Percentiles rank a stretch among this genome's conserved stretches.
phyloP scores from a whole-genome alignment of 2,888 invertebrate genomes.

The Steromphala cineraria region DNA sequence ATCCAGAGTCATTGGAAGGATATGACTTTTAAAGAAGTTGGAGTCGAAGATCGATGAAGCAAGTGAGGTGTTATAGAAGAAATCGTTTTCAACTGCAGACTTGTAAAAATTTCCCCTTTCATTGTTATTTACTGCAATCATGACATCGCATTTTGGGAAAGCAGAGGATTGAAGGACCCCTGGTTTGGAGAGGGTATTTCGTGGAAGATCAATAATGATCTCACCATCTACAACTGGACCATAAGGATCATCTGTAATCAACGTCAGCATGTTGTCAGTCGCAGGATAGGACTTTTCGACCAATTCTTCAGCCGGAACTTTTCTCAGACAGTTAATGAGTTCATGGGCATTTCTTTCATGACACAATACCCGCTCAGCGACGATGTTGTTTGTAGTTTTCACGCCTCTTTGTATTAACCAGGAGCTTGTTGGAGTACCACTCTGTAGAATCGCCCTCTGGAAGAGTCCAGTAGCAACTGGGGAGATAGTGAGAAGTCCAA shows the following conservation, averaged over 20 bases:
- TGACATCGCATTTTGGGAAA: conserved; percentile 9
- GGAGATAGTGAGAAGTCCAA: conserved; percentile 37
- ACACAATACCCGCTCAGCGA: not conserved
- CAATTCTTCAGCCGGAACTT: too few species aligned
- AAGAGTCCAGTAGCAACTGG: conserved; percentile 39
- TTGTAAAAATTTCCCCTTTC: not conserved
- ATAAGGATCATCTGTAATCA: not conserved
- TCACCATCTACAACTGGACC: conserved; percentile 13
- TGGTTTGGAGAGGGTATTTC: not conserved
- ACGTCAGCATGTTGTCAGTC: not conserved
- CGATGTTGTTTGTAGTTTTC: not conserved
- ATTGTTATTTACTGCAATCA: conserved; percentile 10
- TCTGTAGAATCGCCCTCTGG: conserved; percentile 41
- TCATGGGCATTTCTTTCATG: not conserved
- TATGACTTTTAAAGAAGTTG: not conserved
- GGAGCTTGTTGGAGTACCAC: conserved; percentile 15
- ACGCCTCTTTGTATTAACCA: not conserved
- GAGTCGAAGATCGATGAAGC: not conserved
- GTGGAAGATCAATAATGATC: not conserved
- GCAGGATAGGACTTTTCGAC: too few species aligned
- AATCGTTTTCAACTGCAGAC: too few species aligned
- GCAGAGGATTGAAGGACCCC: not conserved
- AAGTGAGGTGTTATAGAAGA: not conserved
- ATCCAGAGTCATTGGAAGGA: not conserved
- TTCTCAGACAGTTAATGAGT: not conserved